Evolutionary conservation across 1,140 invertebrate genomes (phyloP).

Genomic region (Coelopa frigida): DNA sequence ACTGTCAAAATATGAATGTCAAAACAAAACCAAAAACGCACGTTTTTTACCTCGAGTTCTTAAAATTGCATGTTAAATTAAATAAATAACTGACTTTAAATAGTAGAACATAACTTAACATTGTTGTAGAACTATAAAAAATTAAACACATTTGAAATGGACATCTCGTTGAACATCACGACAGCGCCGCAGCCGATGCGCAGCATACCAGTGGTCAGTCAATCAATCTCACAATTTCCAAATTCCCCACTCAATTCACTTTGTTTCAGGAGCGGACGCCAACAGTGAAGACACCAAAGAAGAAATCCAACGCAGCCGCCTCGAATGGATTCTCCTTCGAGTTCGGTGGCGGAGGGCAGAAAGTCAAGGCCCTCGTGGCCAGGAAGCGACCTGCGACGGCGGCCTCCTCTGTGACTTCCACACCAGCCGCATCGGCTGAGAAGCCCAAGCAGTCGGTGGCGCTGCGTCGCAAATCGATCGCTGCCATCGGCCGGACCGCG

Average conservation of each 20-base stretch:
- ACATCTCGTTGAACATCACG: conserved; percentile 14
- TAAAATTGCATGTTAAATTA: no score
- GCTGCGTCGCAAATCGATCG: not conserved
- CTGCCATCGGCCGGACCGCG: no score
- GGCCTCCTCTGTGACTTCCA: no score
- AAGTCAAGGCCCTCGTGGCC: conserved; percentile 32
- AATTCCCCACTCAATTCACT: not conserved
- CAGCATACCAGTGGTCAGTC: conserved; percentile 10
- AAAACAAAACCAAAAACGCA: no score
- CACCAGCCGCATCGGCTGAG: not conserved
- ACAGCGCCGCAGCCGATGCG: conserved; percentile 5
- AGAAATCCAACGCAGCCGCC: not conserved
- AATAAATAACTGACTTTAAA: no score
- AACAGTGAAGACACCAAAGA: conserved; percentile 1
- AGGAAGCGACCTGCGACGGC: conserved; percentile 14
- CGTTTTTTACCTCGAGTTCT: no score
- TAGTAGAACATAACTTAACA: conserved; percentile 22
- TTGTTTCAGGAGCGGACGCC: conserved; percentile 10
- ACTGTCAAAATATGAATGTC: no score
- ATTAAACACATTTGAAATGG: conserved; percentile 9
- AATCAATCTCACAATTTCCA: not conserved
- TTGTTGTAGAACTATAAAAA: conserved; percentile 5
- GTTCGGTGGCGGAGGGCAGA: conserved; percentile 28
- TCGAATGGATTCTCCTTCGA: conserved; percentile 22
- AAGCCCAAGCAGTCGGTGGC: not conserved